Evolutionary conservation across 2,797 vertebrate species (phyloP), one percentile per base, ranked within the genome.

Genomic region (Argya squamiceps): DNA sequence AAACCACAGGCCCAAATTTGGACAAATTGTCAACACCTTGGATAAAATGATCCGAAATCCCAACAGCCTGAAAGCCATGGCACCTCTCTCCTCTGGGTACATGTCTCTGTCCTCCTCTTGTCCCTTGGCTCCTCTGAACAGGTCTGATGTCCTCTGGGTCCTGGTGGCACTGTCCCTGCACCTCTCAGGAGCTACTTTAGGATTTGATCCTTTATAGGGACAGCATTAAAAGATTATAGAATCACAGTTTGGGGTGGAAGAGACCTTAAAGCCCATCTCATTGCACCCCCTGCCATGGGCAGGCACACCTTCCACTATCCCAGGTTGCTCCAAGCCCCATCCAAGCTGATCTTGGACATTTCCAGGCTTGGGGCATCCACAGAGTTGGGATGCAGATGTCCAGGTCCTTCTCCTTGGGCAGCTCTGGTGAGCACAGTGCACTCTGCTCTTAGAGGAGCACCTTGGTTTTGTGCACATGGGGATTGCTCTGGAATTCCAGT

Each of bases 41-140:
- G 99, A 99, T 98, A 99, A 99, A 98, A 99, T 99, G 99, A 99
- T 99, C 97, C 99, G 99, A 91, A 99, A 99, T 83, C 99, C 99
- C 21, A 99, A 99, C 98, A 99, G 98, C 90, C 98, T 99, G 96
- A 99, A 99, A 98, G 99, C 99, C 97, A 99, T 99, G 98, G 99
- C 99, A 27, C 99, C 99, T 17, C 98, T 99, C 44, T 99, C 99
- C 65, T 99, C 99, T 59, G 99, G 99, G 99, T 99, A 97, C 44
- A 98, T 59, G 39, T 23, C 50, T 12, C 29, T 91, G 62, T 41
- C 12, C 43, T 58, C 5, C 64, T 50, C 60, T 13, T 39, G 34
- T 32, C 30, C 65, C 46, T 24, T 56, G 43, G 12, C 60, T 64
- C 56, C 67, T 46, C 0, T 55, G 34, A 63, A 26, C 44, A 80